Base-by-base conservation (phyloP, 2,113 vertebrate genomes). In the Butastur rufipennis region DNA sequence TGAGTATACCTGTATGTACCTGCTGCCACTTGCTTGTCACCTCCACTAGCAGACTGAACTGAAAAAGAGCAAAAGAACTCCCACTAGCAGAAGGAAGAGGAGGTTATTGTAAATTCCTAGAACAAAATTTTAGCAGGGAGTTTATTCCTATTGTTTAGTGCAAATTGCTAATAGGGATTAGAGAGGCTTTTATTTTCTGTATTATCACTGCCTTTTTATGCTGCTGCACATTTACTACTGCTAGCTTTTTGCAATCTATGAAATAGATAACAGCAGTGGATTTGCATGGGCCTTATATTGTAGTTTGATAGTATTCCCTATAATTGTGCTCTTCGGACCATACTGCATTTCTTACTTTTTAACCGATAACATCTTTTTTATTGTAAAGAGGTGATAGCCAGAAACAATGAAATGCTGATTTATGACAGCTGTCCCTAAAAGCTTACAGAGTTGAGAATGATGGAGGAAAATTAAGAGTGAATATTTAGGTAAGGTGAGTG, bases 401-500 rank as follows among this genome's bases (percentile, higher is more conserved):
- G 91, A 97, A 96, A 95, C 93, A 96, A 95, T 90, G 85, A 96
- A 94, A 98, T 82, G 71, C 83, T 97, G 97, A 97, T 98, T 97
- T 98, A 94, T 47, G 42, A 83, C 43, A 94, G 86, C 77, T 91
- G 56, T 96, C 95, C 93, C 96, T 95, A 96, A 95, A 97, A 98
- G 93, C 91, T 97, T 95, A 86, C 81, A 97, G 91, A 81, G 81
- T 86, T 96, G 70, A 95, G 92, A 90, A 84, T 90, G 90, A 94
- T 84, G 70, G 80, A 91, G 29, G 45, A 75, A 97, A 91, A 95
- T 88, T 86, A 91, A 86, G 67, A 86, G 55, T 68, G 83, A 74
- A 80, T 94, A 89, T 29, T 85, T 93, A 96, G 77, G 81, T 68
- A 92, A 94, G 86, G 81, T 95, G 91, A 97, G 67, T 65, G 47